These are phyloP conservation scores for Chionis minor DNA, from an alignment of 2,113 vertebrate species.

Conservation along the genomic window DNA sequence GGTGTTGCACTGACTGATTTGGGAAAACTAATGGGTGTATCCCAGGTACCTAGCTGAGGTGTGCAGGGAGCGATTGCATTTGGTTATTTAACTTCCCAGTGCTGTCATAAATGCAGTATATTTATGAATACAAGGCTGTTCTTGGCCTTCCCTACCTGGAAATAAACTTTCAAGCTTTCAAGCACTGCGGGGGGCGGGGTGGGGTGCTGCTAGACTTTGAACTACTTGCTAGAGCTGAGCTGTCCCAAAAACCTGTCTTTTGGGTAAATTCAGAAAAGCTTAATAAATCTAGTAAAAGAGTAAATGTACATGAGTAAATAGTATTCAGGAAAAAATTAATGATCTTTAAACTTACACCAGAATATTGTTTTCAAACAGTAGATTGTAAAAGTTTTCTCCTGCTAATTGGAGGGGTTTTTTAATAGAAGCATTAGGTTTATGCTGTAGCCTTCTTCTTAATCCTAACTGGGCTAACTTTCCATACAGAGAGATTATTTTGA, in stretches of 20 bases:
- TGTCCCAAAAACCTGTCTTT: neutral
- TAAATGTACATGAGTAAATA: neutral
- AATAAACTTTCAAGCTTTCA: neutral
- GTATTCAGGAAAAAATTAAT: neutral
- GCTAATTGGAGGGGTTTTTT: neutral
- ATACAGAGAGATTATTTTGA: neutral
- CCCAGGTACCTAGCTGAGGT: neutral
- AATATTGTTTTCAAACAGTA: neutral
- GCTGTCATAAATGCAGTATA: neutral
- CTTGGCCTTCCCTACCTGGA: neutral
- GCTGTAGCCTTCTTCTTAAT: neutral
- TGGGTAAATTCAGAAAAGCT: neutral
- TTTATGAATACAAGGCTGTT: neutral
- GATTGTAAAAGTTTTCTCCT: neutral
- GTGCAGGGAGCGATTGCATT: neutral
- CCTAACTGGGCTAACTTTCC: neutral
- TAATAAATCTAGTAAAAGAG: neutral
- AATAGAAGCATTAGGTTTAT: neutral
- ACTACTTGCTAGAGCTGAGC: neutral
- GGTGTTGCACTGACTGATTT: neutral
- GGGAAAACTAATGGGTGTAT: neutral
- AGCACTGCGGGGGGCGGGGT: accelerated
- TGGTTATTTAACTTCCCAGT: neutral
- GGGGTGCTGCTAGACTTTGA: neutral
- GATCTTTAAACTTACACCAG: neutral